Evolutionary conservation across 1,140 invertebrate genomes (phyloP).

Genomic region (Papilio machaon): DNA sequence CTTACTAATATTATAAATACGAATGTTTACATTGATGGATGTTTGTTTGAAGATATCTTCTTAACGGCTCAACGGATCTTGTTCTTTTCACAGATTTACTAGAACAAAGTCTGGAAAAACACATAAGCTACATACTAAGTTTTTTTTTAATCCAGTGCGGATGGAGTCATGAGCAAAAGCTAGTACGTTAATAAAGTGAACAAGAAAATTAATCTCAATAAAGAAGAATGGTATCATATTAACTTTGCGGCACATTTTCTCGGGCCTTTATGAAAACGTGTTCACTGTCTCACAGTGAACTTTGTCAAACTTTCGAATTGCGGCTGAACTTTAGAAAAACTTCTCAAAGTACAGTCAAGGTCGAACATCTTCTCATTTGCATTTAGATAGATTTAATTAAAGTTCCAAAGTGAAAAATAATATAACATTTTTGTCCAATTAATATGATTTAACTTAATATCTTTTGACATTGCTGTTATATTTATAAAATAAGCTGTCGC

Average conservation of each 20-base stretch:
- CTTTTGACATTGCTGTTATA: not conserved
- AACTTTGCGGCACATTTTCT: not conserved
- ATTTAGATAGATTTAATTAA: constrained; percentile 22
- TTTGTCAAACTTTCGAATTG: constrained; percentile 13
- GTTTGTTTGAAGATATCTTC: too few species aligned
- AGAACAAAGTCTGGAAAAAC: too few species aligned
- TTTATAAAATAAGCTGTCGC: not conserved
- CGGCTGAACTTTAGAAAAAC: not conserved
- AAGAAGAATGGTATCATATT: too few species aligned
- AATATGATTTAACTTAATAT: not conserved
- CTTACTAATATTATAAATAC: too few species aligned
- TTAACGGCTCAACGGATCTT: too few species aligned
- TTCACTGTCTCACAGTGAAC: not conserved
- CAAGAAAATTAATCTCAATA: too few species aligned
- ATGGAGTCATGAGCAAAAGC: too few species aligned
- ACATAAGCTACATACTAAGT: too few species aligned
- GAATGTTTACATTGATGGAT: too few species aligned
- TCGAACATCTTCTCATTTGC: not conserved
- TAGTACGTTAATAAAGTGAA: not conserved
- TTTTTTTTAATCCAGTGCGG: too few species aligned
- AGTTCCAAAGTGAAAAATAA: not conserved
- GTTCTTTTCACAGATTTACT: too few species aligned
- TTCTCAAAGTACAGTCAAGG: constrained; percentile 1
- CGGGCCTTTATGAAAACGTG: not conserved
- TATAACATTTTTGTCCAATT: not conserved